phyloP scores from a whole-genome alignment of 2,797 vertebrate species.

The Eremophila alpestris region DNA sequence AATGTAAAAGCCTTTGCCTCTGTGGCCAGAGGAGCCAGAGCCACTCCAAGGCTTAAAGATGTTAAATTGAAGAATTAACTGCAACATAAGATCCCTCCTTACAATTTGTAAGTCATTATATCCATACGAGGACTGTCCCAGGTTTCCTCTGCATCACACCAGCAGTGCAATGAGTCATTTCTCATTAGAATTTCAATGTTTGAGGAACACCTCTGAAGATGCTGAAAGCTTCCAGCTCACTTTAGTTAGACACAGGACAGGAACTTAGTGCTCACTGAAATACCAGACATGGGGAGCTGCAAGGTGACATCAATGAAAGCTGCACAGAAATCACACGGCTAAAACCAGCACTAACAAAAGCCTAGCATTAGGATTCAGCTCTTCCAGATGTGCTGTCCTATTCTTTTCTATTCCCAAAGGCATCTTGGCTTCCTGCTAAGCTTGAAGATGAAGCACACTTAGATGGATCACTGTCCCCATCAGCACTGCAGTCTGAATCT shows the following conservation, averaged over 20 bases:
- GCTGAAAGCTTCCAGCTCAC: not conserved
- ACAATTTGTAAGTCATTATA: not conserved
- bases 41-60: not conserved
- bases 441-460: not conserved
- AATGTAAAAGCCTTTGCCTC: not conserved
- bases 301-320: not conserved
- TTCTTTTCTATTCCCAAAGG: not conserved
- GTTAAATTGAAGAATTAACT: not conserved
- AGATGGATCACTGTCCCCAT: not conserved
- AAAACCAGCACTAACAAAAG: not conserved
- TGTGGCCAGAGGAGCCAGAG: not conserved
- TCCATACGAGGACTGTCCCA: not conserved
- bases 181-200: not conserved
- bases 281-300: accelerated
- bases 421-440: not conserved
- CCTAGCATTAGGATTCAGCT: not conserved
- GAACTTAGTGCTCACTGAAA: not conserved
- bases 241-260: not conserved
- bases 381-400: not conserved
- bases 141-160: not conserved
- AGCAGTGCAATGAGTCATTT: not conserved
- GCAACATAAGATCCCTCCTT: not conserved
- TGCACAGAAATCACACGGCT: not conserved
- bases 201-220: not conserved
- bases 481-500: not conserved